Evolutionary conservation across 2,113 vertebrate species (phyloP).

Genomic region (Ophthalmolycus amberensis): DNA sequence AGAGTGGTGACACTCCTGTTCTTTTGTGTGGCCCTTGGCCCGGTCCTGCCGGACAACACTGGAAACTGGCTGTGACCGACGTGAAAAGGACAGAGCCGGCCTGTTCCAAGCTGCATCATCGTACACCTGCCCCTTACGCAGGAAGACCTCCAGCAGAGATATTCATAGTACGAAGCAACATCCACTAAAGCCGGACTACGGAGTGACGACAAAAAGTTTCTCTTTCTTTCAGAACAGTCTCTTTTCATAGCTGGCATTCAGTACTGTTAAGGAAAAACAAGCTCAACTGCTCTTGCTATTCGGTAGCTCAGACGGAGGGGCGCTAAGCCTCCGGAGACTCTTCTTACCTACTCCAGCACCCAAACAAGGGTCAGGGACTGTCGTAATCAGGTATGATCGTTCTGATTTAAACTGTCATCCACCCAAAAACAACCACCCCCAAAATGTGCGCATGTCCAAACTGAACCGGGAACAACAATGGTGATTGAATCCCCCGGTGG

Average conservation of each 20-base stretch:
- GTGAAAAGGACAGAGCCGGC: slow-evolving; percentile 50
- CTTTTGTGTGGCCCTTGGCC: slow-evolving; percentile 60
- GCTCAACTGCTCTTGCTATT: neutral
- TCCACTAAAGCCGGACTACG: neutral
- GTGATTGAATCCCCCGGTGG: slow-evolving; percentile 44
- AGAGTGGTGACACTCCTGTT: slow-evolving; percentile 51
- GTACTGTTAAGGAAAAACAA: neutral
- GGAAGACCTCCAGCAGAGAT: slow-evolving; percentile 48
- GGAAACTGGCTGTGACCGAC: slow-evolving; percentile 47
- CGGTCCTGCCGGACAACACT: slow-evolving; percentile 48
- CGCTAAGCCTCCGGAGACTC: neutral
- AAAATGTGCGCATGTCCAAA: slow-evolving; percentile 56
- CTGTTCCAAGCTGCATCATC: slow-evolving; percentile 52
- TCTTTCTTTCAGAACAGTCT: slow-evolving; percentile 15
- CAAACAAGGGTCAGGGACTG: neutral
- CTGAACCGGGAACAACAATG: slow-evolving; percentile 49
- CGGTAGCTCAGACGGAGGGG: neutral
- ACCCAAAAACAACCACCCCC: slow-evolving; percentile 39
- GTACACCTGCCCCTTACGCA: slow-evolving; percentile 53
- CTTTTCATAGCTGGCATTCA: neutral
- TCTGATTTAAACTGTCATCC: neutral
- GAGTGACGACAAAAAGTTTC: slow-evolving; percentile 12
- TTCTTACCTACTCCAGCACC: slow-evolving; percentile 1
- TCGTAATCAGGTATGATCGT: neutral
- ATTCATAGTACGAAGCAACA: slow-evolving; percentile 1